phyloP scores from a whole-genome alignment of 2,797 vertebrate species.

The Sebastes baramenuke region DNA sequence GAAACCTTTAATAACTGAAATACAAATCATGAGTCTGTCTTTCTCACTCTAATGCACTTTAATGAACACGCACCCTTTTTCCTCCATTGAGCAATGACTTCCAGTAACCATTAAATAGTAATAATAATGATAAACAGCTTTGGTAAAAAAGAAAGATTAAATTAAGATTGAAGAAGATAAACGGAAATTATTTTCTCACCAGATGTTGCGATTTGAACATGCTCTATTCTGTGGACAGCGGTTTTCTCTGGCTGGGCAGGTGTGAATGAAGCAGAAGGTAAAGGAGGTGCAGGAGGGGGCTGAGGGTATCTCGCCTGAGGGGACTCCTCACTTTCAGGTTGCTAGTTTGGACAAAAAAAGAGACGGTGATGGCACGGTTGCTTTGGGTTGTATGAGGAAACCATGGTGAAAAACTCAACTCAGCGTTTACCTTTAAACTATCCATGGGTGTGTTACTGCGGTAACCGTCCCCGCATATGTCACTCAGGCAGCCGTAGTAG shows the following conservation, averaged over 20 bases:
- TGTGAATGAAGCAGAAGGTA: constrained; percentile 15
- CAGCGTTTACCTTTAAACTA: constrained; percentile 75
- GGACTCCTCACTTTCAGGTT: constrained; percentile 78
- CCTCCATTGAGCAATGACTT: neutral
- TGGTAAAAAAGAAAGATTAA: neutral
- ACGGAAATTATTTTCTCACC: constrained; percentile 65
- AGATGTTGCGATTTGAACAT: constrained; percentile 73
- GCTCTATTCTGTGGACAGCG: constrained; percentile 46
- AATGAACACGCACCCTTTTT: neutral
- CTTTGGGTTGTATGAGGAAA: neutral
- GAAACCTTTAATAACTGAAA: constrained; percentile 70
- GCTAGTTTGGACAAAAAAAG: constrained; percentile 51
- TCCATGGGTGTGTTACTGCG: constrained; percentile 70
- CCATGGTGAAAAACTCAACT: neutral
- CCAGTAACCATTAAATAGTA: neutral
- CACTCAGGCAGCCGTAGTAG: constrained; percentile 80
- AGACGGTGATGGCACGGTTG: neutral
- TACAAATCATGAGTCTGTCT: constrained; percentile 29
- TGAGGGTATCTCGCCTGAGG: constrained; percentile 75
- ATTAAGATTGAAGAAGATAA: constrained; percentile 18
- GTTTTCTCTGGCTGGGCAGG: constrained; percentile 29
- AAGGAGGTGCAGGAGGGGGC: constrained; percentile 33
- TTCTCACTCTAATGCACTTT: neutral
- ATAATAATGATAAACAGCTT: neutral
- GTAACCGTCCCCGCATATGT: constrained; percentile 46